Evolutionary conservation across 2,113 vertebrate genomes (phyloP).

Genomic region (Centrocercus urophasianus): DNA sequence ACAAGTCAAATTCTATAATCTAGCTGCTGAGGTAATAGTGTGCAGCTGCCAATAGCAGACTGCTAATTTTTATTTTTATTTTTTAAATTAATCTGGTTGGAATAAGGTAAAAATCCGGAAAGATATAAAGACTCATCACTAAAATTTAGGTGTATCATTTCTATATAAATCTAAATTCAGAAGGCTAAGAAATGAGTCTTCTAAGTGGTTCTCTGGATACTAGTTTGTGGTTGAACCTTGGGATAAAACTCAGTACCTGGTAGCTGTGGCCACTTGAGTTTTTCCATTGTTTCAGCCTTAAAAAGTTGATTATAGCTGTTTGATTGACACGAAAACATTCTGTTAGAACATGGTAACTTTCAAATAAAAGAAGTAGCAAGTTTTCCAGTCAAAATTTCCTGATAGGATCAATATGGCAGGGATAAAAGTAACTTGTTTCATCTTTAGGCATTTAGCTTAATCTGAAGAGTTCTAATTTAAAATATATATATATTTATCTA

Average conservation of each 20-base stretch:
- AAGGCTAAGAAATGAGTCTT: not conserved
- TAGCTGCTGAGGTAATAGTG: constrained; percentile 13
- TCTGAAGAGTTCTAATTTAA: not conserved
- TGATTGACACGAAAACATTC: not conserved
- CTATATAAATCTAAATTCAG: not conserved
- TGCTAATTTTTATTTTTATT: not conserved
- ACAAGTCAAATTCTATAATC: constrained; percentile 46
- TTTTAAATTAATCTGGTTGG: not conserved
- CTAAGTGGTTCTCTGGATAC: not conserved
- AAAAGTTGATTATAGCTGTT: not conserved
- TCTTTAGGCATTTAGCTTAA: not conserved
- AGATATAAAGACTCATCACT: not conserved
- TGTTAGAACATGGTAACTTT: not conserved
- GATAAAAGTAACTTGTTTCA: not conserved
- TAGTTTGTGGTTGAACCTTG: not conserved
- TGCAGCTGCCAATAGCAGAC: constrained; percentile 23
- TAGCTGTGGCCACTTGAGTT: not conserved
- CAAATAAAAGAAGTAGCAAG: not conserved
- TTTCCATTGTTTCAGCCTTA: not conserved
- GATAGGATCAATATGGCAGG: not conserved
- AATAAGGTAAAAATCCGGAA: constrained; percentile 1
- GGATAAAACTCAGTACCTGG: not conserved
- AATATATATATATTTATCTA: not conserved
- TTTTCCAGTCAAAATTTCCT: not conserved
- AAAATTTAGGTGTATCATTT: not conserved